phyloP scores from a whole-genome alignment of 2,113 vertebrate genomes.

The Garra rufa region DNA sequence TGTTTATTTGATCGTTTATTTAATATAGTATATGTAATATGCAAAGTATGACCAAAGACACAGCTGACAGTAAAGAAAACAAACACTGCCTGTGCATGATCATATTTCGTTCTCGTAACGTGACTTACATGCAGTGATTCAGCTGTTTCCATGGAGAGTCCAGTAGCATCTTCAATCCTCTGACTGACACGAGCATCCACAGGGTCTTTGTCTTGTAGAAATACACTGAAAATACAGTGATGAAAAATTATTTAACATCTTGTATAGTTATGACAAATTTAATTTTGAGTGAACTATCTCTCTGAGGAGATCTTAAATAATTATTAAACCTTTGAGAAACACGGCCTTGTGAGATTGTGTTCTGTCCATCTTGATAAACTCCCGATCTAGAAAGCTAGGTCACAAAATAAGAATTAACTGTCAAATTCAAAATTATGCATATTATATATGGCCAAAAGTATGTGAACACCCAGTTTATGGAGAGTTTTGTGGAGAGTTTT shows the following conservation, averaged over 20 bases:
- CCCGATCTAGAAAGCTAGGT: background rate
- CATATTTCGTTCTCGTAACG: too few relatives aligned
- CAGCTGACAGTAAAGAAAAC: too few relatives aligned
- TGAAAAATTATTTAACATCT: background rate
- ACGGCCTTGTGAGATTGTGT: too few relatives aligned
- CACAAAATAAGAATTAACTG: background rate
- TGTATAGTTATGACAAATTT: background rate
- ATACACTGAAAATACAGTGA: background rate
- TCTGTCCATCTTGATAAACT: background rate
- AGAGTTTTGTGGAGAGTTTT: too few relatives aligned
- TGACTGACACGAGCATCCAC: constrained; percentile 28
- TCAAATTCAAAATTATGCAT: background rate
- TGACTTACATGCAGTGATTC: background rate
- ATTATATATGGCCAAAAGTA: background rate
- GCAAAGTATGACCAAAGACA: too few relatives aligned
- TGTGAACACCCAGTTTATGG: background rate
- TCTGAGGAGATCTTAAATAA: background rate
- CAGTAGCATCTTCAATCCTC: constrained; percentile 18
- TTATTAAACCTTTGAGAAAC: background rate
- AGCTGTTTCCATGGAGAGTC: constrained; percentile 17
- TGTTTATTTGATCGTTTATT: too few relatives aligned
- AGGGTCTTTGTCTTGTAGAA: background rate
- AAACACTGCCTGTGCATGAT: too few relatives aligned
- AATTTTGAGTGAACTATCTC: background rate
- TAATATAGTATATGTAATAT: too few relatives aligned